These are phyloP conservation scores for Drosophila merina DNA, from an alignment of 2,888 invertebrate genomes.

Conservation along the genomic window DNA sequence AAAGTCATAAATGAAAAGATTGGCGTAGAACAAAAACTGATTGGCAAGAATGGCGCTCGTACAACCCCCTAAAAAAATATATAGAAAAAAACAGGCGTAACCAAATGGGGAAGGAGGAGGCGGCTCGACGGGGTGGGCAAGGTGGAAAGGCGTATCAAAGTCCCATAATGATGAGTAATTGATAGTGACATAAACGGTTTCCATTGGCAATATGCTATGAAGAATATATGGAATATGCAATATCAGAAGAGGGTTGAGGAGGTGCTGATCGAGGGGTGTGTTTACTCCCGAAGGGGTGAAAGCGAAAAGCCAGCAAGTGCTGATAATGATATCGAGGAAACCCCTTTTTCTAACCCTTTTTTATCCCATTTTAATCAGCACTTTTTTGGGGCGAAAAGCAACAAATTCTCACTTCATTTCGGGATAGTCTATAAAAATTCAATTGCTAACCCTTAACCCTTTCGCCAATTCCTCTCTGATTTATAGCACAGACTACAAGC, in stretches of 20 bases:
- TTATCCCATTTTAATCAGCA: constrained; percentile 23
- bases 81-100: constrained; percentile 50
- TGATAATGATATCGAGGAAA: constrained; percentile 66
- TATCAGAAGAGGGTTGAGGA: background rate
- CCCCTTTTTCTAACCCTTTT: constrained; percentile 37
- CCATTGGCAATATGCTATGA: constrained; percentile 48
- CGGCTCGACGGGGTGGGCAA: constrained; percentile 9
- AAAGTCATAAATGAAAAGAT: constrained; percentile 75
- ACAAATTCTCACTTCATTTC: constrained; percentile 67
- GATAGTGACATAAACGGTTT: constrained; percentile 73
- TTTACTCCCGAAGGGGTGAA: constrained; percentile 31
- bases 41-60: constrained; percentile 43
- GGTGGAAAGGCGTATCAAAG: constrained; percentile 47
- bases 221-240: background rate
- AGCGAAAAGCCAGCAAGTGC: constrained; percentile 62
- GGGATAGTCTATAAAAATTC: constrained; percentile 69
- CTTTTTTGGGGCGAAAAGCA: constrained; percentile 54
- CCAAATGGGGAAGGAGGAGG: constrained; percentile 33
- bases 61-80: constrained; percentile 27
- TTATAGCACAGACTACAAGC: constrained; percentile 67
- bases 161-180: constrained; percentile 76
- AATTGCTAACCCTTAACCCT: constrained; percentile 47
- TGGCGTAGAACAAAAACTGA: constrained; percentile 48
- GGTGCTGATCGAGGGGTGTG: constrained; percentile 15
- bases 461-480: constrained; percentile 48